Evolutionary conservation across 1,140 invertebrate genomes (phyloP), one percentile per base, ranked within the genome.

Genomic region (Pseudomyrmex flavicornis): DNA sequence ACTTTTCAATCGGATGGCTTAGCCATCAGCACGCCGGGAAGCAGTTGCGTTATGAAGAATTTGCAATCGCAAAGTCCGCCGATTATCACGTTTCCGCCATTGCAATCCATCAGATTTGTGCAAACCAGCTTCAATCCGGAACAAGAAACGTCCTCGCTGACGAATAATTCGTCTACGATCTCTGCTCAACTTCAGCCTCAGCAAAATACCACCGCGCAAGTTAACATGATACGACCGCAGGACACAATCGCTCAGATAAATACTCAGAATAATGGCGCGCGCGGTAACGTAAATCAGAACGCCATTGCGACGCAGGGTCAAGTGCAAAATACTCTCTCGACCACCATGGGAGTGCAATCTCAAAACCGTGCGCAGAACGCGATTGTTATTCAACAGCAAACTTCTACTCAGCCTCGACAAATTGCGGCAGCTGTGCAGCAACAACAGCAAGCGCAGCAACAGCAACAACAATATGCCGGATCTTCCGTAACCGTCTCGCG

Each of bases 401-500:
- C 84, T 20, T 75, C 89, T 2, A 54, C 77, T 83, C 88, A 48
- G 50, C 84, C 93, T 48, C 84, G 93, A 3, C 93, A 93, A 82
- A 90, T 95, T 56, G 90, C 94, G 13, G 90, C 91, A 0, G 88
- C 91, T 62, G 84, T 94, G 52, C 94, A 91, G 20, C 89, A 89
- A 8, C 89, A 90, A 26, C 62, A 83, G 2, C 87, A 87, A 17
- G 82, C 80, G 13, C 87, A 74, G 61, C 87, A 90, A 12, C 88
- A 88, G 50, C 92, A 89, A n/a, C 91, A 89, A 44, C 89, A 85
- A 65, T 90, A 89, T 17, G 69, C 83, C 48, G 86, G 80, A 35
- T 66, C 95, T 52, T 94, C 94, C 62, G 93, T 94, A 1, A 94
- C 94, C 56, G 94, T 95, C 9, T 90, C 95, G 2, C 95, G 95